These are phyloP conservation scores for Manis pentadactyla DNA, from an alignment of 2,797 vertebrate species.

Conservation along the genomic window DNA sequence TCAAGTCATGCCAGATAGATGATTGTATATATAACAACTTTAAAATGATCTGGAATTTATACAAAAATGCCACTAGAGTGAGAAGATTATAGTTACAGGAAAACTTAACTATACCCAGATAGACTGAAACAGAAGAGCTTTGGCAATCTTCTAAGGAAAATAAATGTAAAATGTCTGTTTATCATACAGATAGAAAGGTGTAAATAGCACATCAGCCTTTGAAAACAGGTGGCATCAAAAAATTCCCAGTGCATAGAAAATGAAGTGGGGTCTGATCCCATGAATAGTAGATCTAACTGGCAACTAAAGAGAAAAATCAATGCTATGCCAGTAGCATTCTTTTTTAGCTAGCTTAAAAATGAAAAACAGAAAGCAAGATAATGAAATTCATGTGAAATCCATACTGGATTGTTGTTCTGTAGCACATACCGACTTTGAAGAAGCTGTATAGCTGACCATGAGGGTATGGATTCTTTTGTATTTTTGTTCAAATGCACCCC, in stretches of 20 bases:
- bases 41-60: slow-evolving; percentile 33
- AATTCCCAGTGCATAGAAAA: neutral
- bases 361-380: neutral
- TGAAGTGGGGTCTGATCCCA: neutral
- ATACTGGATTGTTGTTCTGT: neutral
- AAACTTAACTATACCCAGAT: neutral
- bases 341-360: neutral
- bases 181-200: neutral
- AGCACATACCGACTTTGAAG: neutral
- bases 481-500: neutral
- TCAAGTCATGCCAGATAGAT: neutral
- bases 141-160: slow-evolving; percentile 29
- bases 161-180: slow-evolving; percentile 11
- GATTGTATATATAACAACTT: neutral
- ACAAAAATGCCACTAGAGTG: neutral
- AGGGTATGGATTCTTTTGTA: too few species aligned
- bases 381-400: neutral
- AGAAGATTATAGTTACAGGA: neutral
- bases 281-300: slow-evolving; percentile 37
- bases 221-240: neutral
- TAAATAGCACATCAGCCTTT: neutral
- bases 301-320: neutral
- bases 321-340: neutral
- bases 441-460: neutral
- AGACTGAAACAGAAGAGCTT: neutral